Base-by-base conservation (phyloP, 2,113 vertebrate species). In the Ophthalmotilapia sp. region DNA sequence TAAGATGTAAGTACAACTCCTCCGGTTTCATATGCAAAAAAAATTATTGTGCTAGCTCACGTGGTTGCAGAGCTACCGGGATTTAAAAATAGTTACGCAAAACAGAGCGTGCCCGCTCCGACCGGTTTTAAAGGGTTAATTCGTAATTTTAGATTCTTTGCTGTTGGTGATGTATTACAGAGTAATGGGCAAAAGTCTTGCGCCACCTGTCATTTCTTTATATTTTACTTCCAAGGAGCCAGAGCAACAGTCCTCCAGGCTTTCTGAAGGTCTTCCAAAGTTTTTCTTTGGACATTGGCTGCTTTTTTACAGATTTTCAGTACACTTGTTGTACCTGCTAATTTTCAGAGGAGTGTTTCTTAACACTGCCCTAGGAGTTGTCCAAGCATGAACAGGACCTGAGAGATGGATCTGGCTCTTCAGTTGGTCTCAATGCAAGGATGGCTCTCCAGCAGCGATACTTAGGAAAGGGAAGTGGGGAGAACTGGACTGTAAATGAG, bases 351-450 rank as follows among this genome's bases (percentile, higher is more conserved):
- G 17, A 70, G 38, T 42, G 12, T 70, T 70, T 70, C 38, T 42
- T 23, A 70, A 23, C 65, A 42, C 65, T 42, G 65, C 6, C 7
- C 12, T 42, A 14, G 12, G 19, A 70, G 13, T 42, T 14, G n/a
- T 42, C 19, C 36, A 40, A 4, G 33, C 62, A 40, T 3, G 12
- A 23, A 68, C n/a, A 70, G 62, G n/a, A 42, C 62, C 19, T 12
- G 62, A 70, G 33, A 40, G 62, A 70, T 70, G n/a, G 11, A 23
- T 23, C n/a, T 42, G 36, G 36, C 7, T 12, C 36, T 23, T 70
- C 62, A 70, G n/a, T 42, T 70, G 60, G 60, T 65, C 60, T 70
- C n/a, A 70, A 9, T 70, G n/a, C 19, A 21, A 40, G n/a, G 62
- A 40, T 0, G n/a, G n/a, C 62, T 68, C 33, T 68, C 33, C 19